Percentiles rank a stretch among this genome's conserved stretches.
phyloP scores from a whole-genome alignment of 1,140 invertebrate genomes.

The Diuraphis noxia region DNA sequence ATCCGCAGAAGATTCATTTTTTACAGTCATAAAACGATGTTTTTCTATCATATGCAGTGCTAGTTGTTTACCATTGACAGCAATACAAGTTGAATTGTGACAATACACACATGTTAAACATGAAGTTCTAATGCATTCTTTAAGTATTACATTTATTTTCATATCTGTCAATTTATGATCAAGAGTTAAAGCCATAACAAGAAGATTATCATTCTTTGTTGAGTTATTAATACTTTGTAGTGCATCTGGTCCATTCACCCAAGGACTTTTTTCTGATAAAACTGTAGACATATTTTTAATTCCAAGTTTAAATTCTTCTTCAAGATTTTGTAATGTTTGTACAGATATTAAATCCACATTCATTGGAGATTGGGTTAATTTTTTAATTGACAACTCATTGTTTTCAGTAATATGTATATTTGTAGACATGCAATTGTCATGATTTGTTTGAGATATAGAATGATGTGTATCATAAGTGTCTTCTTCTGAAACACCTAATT shows the following conservation, averaged over 20 bases:
- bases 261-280: constrained; percentile 48
- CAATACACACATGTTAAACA: constrained; percentile 76
- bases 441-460: not conserved
- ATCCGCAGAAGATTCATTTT: constrained; percentile 73
- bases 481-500: not conserved
- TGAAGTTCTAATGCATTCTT: constrained; percentile 71
- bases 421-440: not conserved
- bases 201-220: constrained; percentile 53
- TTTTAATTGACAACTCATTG: not conserved
- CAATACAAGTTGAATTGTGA: constrained; percentile 78
- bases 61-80: constrained; percentile 78
- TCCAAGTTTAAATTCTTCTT: constrained; percentile 49
- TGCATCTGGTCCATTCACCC: constrained; percentile 36
- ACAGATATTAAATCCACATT: not conserved
- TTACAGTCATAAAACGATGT: constrained; percentile 74
- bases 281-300: constrained; percentile 37
- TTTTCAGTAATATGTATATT: not conserved
- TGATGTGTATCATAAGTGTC: not conserved
- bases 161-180: constrained; percentile 74
- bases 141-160: constrained; percentile 70
- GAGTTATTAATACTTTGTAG: not conserved
- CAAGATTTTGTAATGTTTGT: constrained; percentile 27
- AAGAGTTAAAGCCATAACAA: constrained; percentile 72
- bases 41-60: constrained; percentile 75
- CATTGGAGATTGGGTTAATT: not conserved